phyloP scores from a whole-genome alignment of 2,797 vertebrate genomes.

The Falco concolor region DNA sequence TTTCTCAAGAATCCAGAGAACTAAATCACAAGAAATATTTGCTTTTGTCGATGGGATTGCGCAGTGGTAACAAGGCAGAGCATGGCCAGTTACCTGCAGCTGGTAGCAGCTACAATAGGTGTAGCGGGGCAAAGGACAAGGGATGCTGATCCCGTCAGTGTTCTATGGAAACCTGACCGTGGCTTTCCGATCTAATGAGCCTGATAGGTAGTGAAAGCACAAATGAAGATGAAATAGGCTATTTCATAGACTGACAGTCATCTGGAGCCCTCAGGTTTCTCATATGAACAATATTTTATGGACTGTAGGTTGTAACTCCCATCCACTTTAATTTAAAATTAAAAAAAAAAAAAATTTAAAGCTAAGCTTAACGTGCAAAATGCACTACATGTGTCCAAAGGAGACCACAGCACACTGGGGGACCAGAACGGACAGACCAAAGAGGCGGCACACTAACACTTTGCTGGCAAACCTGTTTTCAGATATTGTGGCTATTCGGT shows the following conservation, averaged over 20 bases:
- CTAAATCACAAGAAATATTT: background rate
- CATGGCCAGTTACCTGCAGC: rapidly evolving
- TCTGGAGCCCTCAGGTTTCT: background rate
- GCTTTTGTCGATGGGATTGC: background rate
- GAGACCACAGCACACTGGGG: background rate
- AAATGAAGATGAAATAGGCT: background rate
- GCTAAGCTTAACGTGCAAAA: background rate
- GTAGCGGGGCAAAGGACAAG: background rate
- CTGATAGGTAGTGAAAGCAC: background rate
- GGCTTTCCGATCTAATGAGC: background rate
- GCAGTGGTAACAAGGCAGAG: background rate
- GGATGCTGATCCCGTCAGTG: background rate
- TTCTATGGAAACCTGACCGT: background rate
- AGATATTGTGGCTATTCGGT: background rate
- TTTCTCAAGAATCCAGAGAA: background rate
- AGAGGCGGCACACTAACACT: background rate
- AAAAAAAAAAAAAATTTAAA: background rate
- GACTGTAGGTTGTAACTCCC: background rate
- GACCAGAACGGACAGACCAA: background rate
- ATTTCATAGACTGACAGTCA: background rate
- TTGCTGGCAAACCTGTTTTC: background rate
- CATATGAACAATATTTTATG: background rate
- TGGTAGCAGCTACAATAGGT: background rate
- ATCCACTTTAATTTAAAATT: background rate
- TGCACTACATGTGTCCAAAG: rapidly evolving